A percentile compares a stretch with the other conserved stretches of the same genome.
phyloP scores from a whole-genome alignment of 2,797 vertebrate species.

The Ambastaia sidthimunki region DNA sequence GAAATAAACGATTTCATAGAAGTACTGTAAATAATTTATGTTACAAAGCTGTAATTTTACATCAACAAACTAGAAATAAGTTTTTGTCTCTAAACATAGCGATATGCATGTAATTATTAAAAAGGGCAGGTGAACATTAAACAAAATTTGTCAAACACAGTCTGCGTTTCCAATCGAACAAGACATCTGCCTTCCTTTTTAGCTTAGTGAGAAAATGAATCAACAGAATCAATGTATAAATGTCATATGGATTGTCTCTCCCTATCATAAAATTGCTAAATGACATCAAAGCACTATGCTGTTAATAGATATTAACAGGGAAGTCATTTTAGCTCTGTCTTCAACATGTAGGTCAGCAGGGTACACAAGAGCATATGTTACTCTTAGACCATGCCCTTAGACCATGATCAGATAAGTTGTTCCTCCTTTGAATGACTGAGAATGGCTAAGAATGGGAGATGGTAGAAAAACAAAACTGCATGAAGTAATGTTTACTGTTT shows the following conservation, averaged over 20 bases:
- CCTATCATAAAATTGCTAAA: background rate
- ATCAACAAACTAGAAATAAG: background rate
- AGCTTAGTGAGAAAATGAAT: no score
- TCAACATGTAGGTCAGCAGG: slow-evolving; percentile 9
- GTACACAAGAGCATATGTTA: background rate
- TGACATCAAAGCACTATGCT: background rate
- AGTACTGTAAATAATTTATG: background rate
- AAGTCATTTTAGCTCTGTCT: no score
- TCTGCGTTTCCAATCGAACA: no score
- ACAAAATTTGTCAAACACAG: background rate
- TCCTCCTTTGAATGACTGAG: background rate
- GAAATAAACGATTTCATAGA: slow-evolving; percentile 60
- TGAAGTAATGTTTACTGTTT: no score
- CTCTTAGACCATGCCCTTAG: no score
- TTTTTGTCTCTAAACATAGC: no score
- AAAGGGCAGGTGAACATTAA: background rate
- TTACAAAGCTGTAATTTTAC: background rate
- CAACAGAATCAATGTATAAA: background rate
- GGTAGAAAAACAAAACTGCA: no score
- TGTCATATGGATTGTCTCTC: background rate
- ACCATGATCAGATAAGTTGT: background rate
- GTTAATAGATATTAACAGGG: no score
- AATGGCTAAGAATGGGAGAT: background rate
- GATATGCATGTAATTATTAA: no score
- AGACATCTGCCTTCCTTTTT: no score